Evolutionary conservation across 1,140 invertebrate species (phyloP).

Genomic region (Pseudomyrmex sp.): DNA sequence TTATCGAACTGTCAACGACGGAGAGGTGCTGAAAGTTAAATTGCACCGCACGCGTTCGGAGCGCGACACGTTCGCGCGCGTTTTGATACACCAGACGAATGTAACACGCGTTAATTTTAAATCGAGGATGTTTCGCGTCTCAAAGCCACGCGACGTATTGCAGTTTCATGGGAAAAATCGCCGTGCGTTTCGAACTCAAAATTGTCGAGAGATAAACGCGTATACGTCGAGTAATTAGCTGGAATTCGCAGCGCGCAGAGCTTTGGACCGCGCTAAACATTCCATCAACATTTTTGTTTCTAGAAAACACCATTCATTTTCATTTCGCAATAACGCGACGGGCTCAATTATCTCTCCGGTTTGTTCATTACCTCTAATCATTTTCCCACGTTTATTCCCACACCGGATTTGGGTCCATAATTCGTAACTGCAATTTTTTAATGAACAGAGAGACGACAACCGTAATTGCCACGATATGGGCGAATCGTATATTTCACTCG

Average conservation of each 20-base stretch:
- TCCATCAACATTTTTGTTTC: constrained; percentile 29
- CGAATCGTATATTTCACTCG: no score
- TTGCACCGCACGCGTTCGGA: neutral
- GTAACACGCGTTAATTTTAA: no score
- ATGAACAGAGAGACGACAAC: neutral
- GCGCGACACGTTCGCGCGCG: no score
- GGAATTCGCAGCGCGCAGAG: neutral
- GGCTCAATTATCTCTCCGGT: constrained; percentile 25
- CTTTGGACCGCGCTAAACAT: constrained; percentile 12
- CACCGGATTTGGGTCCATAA: neutral
- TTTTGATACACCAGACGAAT: no score
- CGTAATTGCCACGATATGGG: constrained; percentile 8
- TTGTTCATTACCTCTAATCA: constrained; percentile 48
- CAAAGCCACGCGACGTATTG: no score
- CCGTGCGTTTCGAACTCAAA: no score
- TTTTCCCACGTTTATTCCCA: constrained; percentile 5
- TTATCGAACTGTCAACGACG: constrained; percentile 8
- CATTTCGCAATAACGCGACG: constrained; percentile 29
- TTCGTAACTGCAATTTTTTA: constrained; percentile 34
- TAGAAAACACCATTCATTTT: constrained; percentile 16
- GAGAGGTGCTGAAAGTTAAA: constrained; percentile 6
- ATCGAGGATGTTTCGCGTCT: no score
- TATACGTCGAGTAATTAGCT: constrained; percentile 13
- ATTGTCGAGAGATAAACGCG: no score
- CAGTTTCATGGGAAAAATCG: no score